phyloP scores from a whole-genome alignment of 2,113 vertebrate genomes.

The Callorhinus ursinus region DNA sequence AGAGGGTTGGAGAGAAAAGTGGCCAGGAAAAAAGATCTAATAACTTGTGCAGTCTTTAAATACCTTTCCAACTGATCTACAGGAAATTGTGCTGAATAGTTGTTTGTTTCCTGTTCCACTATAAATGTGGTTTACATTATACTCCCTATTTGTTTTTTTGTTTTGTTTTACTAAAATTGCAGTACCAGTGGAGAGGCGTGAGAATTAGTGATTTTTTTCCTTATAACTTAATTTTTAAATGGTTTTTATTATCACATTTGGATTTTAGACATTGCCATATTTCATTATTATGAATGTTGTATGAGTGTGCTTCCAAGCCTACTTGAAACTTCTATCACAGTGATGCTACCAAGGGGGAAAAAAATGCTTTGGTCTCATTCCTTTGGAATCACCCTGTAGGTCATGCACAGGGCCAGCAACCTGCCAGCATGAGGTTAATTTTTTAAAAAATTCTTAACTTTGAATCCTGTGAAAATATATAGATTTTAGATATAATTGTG shows the following conservation, averaged over 20 bases:
- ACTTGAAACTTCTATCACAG: not conserved
- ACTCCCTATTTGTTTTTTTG: slow-evolving; percentile 46
- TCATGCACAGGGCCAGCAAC: not conserved
- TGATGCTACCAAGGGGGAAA: not conserved
- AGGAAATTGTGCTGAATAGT: slow-evolving; percentile 84
- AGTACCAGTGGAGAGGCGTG: slow-evolving; percentile 1
- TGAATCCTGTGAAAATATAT: not conserved
- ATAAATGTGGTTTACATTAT: slow-evolving; percentile 82
- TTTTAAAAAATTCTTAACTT: not conserved
- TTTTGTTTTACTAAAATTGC: slow-evolving; percentile 64
- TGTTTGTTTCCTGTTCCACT: slow-evolving; percentile 82
- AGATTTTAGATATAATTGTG: not conserved
- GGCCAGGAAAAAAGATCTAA: slow-evolving; percentile 62
- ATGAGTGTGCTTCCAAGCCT: not conserved
- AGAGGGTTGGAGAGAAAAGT: slow-evolving; percentile 6
- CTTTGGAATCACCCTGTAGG: not conserved
- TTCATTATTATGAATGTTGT: not conserved
- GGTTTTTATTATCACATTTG: not conserved
- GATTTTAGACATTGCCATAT: not conserved
- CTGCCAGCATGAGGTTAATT: not conserved
- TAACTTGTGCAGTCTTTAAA: slow-evolving; percentile 75
- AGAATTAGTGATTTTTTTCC: slow-evolving; percentile 38
- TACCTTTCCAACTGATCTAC: slow-evolving; percentile 83
- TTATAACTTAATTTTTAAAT: slow-evolving; percentile 56
- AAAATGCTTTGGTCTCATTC: not conserved